Percentiles rank a stretch among this genome's conserved stretches.
phyloP scores from a whole-genome alignment of 1,140 invertebrate genomes.

The Riptortus pedestris region DNA sequence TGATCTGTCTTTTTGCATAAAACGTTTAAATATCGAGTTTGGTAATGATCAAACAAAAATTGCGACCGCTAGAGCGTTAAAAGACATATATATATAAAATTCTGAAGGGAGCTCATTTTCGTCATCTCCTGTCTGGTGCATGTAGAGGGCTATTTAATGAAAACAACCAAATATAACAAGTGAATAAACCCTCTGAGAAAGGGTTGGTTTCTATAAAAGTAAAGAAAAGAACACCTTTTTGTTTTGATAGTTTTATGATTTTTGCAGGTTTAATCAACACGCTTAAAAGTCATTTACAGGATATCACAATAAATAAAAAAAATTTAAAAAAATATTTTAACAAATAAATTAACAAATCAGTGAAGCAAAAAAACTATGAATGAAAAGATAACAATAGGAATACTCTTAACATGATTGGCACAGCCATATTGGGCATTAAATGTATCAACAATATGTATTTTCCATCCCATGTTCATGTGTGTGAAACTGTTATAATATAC shows the following conservation, averaged over 20 bases:
- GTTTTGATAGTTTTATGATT: not conserved
- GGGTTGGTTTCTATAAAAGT: not conserved
- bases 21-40: too few relatives aligned
- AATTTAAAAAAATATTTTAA: slow-evolving; percentile 1
- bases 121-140: too few relatives aligned
- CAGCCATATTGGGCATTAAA: slow-evolving; percentile 35
- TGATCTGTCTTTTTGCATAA: too few relatives aligned
- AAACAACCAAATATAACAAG: too few relatives aligned
- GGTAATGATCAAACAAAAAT: too few relatives aligned
- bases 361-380: not conserved
- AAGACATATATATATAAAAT: too few relatives aligned
- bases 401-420: not conserved
- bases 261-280: too few relatives aligned
- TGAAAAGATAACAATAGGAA: slow-evolving; percentile 8
- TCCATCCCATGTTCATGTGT: slow-evolving; percentile 83
- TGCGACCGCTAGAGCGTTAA: too few relatives aligned
- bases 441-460: slow-evolving; percentile 72
- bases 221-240: not conserved
- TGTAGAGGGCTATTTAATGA: too few relatives aligned
- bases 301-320: not conserved
- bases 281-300: too few relatives aligned
- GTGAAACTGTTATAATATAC: slow-evolving; percentile 92
- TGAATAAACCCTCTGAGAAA: not conserved
- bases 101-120: too few relatives aligned
- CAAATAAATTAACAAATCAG: slow-evolving; percentile 15